phyloP scores from a whole-genome alignment of 2,888 invertebrate species.

The Cheilosia grossa region DNA sequence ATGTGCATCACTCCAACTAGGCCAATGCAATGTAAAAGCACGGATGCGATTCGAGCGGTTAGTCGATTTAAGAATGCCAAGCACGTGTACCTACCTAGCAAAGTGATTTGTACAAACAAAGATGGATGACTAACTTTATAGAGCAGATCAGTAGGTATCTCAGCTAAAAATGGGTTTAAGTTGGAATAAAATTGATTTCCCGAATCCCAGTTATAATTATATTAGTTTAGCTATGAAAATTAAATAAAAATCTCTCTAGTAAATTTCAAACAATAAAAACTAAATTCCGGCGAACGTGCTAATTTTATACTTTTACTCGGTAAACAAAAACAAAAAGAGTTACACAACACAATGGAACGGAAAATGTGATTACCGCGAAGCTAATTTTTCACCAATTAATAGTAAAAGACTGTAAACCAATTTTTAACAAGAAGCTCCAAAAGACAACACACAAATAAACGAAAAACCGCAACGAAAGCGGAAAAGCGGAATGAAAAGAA shows the following conservation, averaged over 20 bases:
- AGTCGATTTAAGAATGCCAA: too few relatives aligned
- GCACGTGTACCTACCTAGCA: too few relatives aligned
- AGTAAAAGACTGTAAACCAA: constrained; percentile 12
- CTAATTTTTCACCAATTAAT: constrained; percentile 36
- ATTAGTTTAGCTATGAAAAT: too few relatives aligned
- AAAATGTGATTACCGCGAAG: constrained; percentile 31
- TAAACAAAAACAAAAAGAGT: neutral
- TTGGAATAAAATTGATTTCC: too few relatives aligned
- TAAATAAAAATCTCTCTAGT: neutral
- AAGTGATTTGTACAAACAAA: too few relatives aligned
- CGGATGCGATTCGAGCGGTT: too few relatives aligned
- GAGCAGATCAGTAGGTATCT: too few relatives aligned
- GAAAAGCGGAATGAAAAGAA: constrained; percentile 21
- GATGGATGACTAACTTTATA: too few relatives aligned
- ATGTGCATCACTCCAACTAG: too few relatives aligned
- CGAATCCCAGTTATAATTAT: too few relatives aligned
- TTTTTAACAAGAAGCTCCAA: constrained; percentile 22
- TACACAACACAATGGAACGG: constrained; percentile 20
- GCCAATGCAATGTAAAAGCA: too few relatives aligned
- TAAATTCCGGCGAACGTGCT: neutral
- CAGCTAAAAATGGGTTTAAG: too few relatives aligned
- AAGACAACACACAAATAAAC: constrained; percentile 13
- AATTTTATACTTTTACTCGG: neutral
- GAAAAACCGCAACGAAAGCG: constrained; percentile 21
- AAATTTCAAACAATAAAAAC: neutral